Base-by-base conservation (phyloP, 2,113 vertebrate genomes). In the Clupea harengus region DNA sequence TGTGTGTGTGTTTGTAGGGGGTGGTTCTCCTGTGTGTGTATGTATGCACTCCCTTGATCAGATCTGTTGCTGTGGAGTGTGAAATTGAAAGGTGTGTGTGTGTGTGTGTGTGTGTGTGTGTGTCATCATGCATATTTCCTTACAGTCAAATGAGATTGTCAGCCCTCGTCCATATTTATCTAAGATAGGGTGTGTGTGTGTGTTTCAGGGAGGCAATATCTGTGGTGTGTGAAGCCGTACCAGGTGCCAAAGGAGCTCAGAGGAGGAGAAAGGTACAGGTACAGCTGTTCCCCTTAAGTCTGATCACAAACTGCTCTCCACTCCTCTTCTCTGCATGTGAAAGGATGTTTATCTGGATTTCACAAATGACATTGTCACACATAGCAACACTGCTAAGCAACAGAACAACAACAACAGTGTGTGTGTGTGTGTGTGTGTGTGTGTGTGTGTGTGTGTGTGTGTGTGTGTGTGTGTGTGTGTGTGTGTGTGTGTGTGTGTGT, bases 171-270 rank as follows among this genome's bases (percentile, higher is more conserved):
- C 32, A 78, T 11, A 78, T 15, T 78, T 49, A 49, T 49, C 47
- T 49, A 49, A 49, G 47, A 49, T 11, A 49, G 13, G 47, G 82
- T 90, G 91, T 1, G 44, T 32, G 72, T 78, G 72, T 78, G 72
- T 72, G 64, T 89, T 89, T 46, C 94, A 99, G 98, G 92, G 98
- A 99, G 92, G 98, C 98, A 10, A 99, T 99, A 85, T 96, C 97
- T 86, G 95, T 99, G 92, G 98, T 99, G 88, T 99, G 98, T 9
- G 98, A 99, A 89, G 98, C 98, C 0, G 98, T 99, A 89, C 98
- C 98, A 0, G 96, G 98, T 89, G 97, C 97, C 91, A 99, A 98
- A 93, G 98, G 97, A 92, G 96, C 97, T 0, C 92, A 97, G 52
- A 94, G 98, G 85, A 95, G 97, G 90, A 97, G 98, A 93, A 99